These are phyloP conservation scores for Chymomyza amoena DNA, from an alignment of 2,888 invertebrate species.

Conservation along the genomic window DNA sequence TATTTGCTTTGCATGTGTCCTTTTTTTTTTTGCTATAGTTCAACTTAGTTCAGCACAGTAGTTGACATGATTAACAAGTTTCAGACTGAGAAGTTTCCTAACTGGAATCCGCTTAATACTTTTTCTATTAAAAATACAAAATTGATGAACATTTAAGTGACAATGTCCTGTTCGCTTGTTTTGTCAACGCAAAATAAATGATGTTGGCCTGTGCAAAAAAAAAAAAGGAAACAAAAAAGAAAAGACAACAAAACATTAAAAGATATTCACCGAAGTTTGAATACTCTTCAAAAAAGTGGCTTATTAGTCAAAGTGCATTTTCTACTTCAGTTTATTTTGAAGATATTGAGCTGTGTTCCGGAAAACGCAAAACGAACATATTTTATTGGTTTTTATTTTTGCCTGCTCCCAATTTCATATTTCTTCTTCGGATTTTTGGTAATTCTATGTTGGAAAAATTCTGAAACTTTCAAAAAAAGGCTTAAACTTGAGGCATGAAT, in stretches of 20 bases:
- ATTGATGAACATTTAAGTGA: constrained; percentile 62
- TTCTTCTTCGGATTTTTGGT: no score
- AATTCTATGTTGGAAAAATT: no score
- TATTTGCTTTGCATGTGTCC: neutral
- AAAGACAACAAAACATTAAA: neutral
- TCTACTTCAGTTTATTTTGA: no score
- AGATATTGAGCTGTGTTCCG: no score
- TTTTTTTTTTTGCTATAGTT: neutral
- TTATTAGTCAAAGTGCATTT: no score
- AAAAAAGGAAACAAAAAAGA: neutral
- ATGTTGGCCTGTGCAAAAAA: constrained; percentile 1
- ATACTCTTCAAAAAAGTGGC: neutral
- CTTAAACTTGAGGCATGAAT: no score
- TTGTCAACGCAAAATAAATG: constrained; percentile 25
- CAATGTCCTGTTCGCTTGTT: constrained; percentile 30
- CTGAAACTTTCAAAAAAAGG: no score
- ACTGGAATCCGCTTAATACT: neutral
- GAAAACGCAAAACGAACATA: no score
- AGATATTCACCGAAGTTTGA: neutral
- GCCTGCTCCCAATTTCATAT: no score
- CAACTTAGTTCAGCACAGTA: constrained; percentile 6
- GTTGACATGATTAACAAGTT: constrained; percentile 38
- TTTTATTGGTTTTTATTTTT: no score
- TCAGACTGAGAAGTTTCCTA: neutral
- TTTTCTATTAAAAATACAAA: constrained; percentile 47